Percentiles rank a stretch among this genome's conserved stretches.
phyloP scores from a whole-genome alignment of 2,797 vertebrate genomes.

The Ara ararauna region DNA sequence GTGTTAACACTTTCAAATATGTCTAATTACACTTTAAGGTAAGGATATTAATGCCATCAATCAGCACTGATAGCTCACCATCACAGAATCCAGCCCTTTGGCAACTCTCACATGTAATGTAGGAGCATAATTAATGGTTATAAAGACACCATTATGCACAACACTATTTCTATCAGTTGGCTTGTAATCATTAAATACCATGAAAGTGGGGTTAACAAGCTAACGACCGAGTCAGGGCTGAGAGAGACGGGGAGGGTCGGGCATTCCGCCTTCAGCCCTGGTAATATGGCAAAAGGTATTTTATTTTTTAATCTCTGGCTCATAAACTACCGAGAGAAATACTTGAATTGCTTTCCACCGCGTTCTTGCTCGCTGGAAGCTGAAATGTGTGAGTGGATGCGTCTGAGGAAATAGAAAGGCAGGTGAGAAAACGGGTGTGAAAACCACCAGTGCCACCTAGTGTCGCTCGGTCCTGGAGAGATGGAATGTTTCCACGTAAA shows the following conservation, averaged over 20 bases:
- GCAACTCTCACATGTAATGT: not conserved
- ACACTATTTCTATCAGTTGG: not conserved
- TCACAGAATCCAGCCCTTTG: slow-evolving; percentile 27
- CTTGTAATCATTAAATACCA: not conserved
- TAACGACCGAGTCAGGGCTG: not conserved
- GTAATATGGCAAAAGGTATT: not conserved
- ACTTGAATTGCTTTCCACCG: slow-evolving; percentile 54
- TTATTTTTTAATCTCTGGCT: slow-evolving; percentile 19
- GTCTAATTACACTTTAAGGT: slow-evolving; percentile 50
- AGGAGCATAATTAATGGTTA: slow-evolving; percentile 35
- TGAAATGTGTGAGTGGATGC: not conserved
- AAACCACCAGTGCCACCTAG: slow-evolving; percentile 78
- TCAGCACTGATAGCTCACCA: not conserved
- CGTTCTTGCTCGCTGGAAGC: slow-evolving; percentile 37
- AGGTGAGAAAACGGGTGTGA: not conserved
- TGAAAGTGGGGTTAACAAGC: slow-evolving; percentile 10
- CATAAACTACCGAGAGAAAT: slow-evolving; percentile 39
- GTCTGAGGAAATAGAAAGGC: not conserved
- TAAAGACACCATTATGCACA: slow-evolving; percentile 8
- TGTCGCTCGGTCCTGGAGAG: not conserved
- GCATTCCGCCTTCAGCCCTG: not conserved
- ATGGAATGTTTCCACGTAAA: accelerated
- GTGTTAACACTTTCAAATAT: not conserved
- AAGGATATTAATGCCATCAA: slow-evolving; percentile 24
- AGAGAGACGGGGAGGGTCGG: not conserved